These are phyloP conservation scores for Merodon equestris DNA, from an alignment of 2,888 invertebrate genomes.

Conservation along the genomic window DNA sequence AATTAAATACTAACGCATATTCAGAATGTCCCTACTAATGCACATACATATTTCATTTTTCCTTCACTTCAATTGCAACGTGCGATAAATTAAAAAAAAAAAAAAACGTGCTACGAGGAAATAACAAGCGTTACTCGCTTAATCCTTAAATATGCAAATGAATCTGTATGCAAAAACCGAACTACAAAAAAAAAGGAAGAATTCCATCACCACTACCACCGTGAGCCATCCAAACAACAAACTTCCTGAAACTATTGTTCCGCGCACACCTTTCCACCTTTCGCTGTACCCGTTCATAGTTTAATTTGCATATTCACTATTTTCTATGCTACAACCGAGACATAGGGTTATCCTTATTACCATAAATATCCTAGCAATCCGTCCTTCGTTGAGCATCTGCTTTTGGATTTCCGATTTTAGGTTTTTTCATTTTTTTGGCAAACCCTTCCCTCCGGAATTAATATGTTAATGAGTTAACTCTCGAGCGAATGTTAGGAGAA, in stretches of 20 bases:
- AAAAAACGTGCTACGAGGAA: not conserved
- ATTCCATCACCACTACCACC: constrained; percentile 48
- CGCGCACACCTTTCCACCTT: constrained; percentile 56
- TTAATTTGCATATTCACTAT: constrained; percentile 58
- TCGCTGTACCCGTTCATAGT: not conserved
- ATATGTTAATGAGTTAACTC: constrained; percentile 69
- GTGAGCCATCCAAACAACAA: constrained; percentile 27
- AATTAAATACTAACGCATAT: constrained; percentile 19
- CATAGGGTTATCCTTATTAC: constrained; percentile 59
- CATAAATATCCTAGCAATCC: constrained; percentile 52
- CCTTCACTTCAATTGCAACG: constrained; percentile 6
- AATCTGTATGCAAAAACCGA: too few species aligned
- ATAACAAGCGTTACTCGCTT: constrained; percentile 1
- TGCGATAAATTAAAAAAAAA: constrained; percentile 13
- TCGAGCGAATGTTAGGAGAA: constrained; percentile 38
- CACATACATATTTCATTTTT: not conserved
- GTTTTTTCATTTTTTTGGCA: constrained; percentile 16
- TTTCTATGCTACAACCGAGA: constrained; percentile 30
- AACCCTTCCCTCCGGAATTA: constrained; percentile 57
- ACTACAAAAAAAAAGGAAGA: too few species aligned
- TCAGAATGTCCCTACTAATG: constrained; percentile 16
- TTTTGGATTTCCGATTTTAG: constrained; percentile 42
- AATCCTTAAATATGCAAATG: constrained; percentile 65
- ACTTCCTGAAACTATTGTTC: constrained; percentile 51
- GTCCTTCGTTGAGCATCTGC: constrained; percentile 62